phyloP scores from a whole-genome alignment of 2,113 vertebrate genomes.

The Vireo altiloquus region DNA sequence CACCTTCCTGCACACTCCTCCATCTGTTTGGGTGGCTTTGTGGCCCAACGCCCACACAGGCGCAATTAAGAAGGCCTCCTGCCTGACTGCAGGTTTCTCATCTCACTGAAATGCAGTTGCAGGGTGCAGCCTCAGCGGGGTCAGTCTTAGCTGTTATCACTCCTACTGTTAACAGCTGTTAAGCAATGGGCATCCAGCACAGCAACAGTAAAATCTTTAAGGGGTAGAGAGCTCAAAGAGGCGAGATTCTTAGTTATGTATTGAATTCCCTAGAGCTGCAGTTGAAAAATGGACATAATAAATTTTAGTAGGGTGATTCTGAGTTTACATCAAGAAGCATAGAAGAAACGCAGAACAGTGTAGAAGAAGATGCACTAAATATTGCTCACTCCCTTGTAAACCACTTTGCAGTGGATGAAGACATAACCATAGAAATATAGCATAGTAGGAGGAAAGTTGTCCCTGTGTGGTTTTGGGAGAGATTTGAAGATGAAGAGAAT shows the following conservation, averaged over 20 bases:
- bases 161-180: neutral
- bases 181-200: neutral
- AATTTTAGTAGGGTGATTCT: neutral
- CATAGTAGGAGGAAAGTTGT: neutral
- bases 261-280: neutral
- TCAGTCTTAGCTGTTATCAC: neutral
- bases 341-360: no score
- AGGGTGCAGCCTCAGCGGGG: accelerated
- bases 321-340: neutral
- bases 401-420: neutral
- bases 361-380: neutral
- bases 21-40: neutral
- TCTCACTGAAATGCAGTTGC: neutral
- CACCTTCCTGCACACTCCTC: neutral
- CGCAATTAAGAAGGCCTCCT: neutral
- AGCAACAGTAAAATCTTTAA: neutral
- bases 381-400: neutral
- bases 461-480: neutral
- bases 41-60: accelerated
- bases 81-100: neutral
- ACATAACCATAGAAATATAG: neutral
- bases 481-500: neutral
- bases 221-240: neutral
- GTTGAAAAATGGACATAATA: neutral
- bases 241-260: neutral